A percentile compares a stretch with the other conserved stretches of the same genome.
Conservation (phyloP, 2,888 invertebrate genomes). For the Branchellion lobata region DNA sequence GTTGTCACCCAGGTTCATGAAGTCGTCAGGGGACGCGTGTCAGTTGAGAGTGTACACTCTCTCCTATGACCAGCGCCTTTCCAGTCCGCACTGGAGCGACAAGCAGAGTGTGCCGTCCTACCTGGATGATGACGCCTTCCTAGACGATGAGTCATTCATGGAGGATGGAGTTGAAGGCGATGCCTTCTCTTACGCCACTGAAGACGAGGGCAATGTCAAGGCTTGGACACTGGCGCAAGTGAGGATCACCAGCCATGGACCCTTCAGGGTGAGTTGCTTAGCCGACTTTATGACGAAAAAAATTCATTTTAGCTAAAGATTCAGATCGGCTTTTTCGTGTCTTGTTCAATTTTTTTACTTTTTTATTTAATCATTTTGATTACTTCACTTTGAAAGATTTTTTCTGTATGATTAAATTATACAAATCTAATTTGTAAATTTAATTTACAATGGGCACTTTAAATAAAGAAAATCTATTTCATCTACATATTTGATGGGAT, state of each 20-base stretch:
- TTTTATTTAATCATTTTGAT: too few relatives aligned
- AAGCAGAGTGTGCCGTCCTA: background rate
- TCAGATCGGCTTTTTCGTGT: too few relatives aligned
- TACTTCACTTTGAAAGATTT: too few relatives aligned
- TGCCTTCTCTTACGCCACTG: background rate
- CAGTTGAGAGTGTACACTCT: slow-evolving; percentile 17
- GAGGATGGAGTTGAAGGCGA: background rate
- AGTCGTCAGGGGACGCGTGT: background rate
- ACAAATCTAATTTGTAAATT: too few relatives aligned
- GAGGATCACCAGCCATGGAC: slow-evolving; percentile 18
- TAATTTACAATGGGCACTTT: too few relatives aligned
- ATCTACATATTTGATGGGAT: too few relatives aligned
- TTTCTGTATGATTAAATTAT: too few relatives aligned
- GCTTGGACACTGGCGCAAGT: slow-evolving; percentile 3
- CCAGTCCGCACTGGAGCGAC: slow-evolving; percentile 14
- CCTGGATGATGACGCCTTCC: background rate
- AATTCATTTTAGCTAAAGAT: too few relatives aligned
- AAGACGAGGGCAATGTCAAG: background rate
- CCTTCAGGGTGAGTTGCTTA: slow-evolving; percentile 28
- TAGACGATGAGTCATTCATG: background rate
- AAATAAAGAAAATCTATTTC: too few relatives aligned
- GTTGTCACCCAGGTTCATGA: slow-evolving; percentile 25
- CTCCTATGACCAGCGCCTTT: slow-evolving; percentile 28
- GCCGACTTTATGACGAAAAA: too few relatives aligned
- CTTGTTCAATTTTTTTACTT: too few relatives aligned